phyloP scores from a whole-genome alignment of 2,888 invertebrate genomes.

The Tanypteryx hageni region DNA sequence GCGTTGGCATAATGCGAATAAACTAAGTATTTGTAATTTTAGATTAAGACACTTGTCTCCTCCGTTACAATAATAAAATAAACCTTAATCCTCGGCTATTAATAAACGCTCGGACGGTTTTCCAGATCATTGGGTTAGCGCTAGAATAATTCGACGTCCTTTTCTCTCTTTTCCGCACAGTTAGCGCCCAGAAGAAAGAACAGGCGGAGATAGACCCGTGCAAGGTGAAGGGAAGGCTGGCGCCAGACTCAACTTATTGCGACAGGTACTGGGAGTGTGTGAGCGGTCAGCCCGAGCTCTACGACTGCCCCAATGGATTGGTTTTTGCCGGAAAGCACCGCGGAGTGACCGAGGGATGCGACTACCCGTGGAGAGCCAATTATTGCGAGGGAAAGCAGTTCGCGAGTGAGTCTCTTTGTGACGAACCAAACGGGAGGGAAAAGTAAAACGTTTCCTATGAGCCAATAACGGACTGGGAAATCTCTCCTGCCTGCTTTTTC shows the following conservation, averaged over 20 bases:
- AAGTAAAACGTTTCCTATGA: no score
- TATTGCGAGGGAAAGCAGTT: slow-evolving; percentile 91
- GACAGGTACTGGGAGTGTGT: slow-evolving; percentile 93
- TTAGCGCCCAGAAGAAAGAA: slow-evolving; percentile 40
- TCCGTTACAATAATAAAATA: no score
- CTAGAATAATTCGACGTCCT: no score
- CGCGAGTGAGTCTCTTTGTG: slow-evolving; percentile 78
- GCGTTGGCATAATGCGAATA: no score
- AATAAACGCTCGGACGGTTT: no score
- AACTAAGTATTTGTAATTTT: no score
- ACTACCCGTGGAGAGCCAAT: slow-evolving; percentile 92
- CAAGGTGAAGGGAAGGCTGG: slow-evolving; percentile 86
- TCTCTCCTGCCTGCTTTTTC: no score
- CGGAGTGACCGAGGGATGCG: slow-evolving; percentile 92
- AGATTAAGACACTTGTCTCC: no score
- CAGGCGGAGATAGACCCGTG: slow-evolving; percentile 82
- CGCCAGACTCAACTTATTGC: slow-evolving; percentile 88
- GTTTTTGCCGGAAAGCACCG: slow-evolving; percentile 93
- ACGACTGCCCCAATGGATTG: slow-evolving; percentile 93
- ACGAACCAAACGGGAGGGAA: no score
- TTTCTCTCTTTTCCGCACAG: background rate
- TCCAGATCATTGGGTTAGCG: no score
- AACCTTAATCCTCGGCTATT: no score
- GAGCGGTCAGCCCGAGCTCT: slow-evolving; percentile 87
- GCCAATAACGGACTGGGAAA: no score